Evolutionary conservation across 2,113 vertebrate species (phyloP).

Genomic region (Actenoides lindsayi): DNA sequence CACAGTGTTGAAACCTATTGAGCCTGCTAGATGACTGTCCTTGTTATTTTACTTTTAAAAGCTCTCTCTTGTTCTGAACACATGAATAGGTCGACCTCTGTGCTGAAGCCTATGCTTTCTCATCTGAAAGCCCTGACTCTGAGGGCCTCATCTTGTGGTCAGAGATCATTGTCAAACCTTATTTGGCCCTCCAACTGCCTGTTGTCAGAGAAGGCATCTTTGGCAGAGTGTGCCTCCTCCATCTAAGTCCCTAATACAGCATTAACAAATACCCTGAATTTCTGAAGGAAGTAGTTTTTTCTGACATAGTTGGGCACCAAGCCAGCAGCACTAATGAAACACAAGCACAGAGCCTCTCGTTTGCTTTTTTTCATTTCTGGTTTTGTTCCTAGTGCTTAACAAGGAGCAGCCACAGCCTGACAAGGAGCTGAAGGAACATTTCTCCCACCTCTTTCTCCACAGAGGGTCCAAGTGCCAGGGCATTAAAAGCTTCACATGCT

Average conservation of each 20-base stretch:
- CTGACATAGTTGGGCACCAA: constrained; percentile 30
- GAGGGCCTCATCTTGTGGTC: background rate
- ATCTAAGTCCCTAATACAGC: constrained; percentile 18
- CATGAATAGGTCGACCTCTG: background rate
- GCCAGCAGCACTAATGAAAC: constrained; percentile 42
- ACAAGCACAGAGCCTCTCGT: constrained; percentile 1
- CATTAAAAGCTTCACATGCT: constrained; percentile 17
- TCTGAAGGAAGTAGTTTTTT: constrained; percentile 1
- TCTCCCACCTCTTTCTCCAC: constrained; percentile 49
- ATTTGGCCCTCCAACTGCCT: background rate
- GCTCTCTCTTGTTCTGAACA: background rate
- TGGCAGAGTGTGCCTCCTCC: background rate
- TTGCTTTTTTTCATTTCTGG: background rate
- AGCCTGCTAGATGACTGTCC: background rate
- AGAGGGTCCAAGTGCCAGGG: constrained; percentile 19
- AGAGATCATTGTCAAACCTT: background rate
- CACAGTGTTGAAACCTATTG: background rate
- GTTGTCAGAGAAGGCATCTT: background rate
- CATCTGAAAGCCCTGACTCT: background rate
- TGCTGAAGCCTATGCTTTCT: background rate
- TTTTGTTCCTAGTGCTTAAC: constrained; percentile 50
- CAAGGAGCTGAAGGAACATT: constrained; percentile 17
- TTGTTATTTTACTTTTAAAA: constrained; percentile 18
- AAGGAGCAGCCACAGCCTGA: constrained; percentile 37
- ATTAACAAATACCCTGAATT: constrained; percentile 40